A percentile compares a stretch with the other conserved stretches of the same genome.
Evolutionary conservation across 2,797 vertebrate genomes (phyloP).

Genomic region (Lacerta agilis): DNA sequence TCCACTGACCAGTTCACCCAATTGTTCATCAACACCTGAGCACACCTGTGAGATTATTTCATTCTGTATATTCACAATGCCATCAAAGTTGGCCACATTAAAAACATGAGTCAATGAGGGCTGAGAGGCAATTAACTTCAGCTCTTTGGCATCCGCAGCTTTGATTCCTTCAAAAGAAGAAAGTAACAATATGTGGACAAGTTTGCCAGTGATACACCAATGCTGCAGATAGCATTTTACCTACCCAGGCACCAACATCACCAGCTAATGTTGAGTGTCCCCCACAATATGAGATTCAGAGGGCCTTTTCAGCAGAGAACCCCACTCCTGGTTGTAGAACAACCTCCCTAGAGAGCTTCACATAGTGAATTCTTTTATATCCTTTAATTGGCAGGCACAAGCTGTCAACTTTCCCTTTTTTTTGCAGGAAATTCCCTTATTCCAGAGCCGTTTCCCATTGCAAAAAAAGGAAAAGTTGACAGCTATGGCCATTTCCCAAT

Average conservation of each 20-base stretch:
- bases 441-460: no score
- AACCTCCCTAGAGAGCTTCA: no score
- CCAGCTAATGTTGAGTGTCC: not conserved
- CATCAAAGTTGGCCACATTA: constrained; percentile 85
- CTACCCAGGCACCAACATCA: not conserved
- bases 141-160: constrained; percentile 88
- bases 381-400: no score
- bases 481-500: no score
- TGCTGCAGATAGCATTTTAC: not conserved
- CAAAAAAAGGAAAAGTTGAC: no score
- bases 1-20: constrained; percentile 88
- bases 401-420: no score
- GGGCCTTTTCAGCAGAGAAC: no score
- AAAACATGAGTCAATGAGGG: constrained; percentile 87
- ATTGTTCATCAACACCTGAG: constrained; percentile 88
- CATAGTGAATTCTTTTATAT: no score
- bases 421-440: no score
- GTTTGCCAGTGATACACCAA: not conserved
- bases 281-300: no score
- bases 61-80: constrained; percentile 87
- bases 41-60: constrained; percentile 89
- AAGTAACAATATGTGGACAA: not conserved
- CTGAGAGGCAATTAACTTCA: constrained; percentile 89
- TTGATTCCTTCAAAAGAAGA: constrained; percentile 84
- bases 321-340: no score